Base-by-base conservation (phyloP, 2,888 invertebrate species). In the Druceiella hillmani region DNA sequence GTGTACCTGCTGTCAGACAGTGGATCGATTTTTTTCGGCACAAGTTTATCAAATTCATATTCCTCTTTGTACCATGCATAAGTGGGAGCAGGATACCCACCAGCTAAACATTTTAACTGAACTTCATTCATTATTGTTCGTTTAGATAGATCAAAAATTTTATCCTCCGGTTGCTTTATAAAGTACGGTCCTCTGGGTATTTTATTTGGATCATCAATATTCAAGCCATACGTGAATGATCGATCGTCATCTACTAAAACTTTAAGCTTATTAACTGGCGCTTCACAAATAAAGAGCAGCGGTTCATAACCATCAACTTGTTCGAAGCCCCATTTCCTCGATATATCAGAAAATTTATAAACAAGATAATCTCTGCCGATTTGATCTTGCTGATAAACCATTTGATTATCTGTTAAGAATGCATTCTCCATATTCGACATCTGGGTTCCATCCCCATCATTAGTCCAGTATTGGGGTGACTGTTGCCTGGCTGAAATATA, bases 11-110 rank as follows among this genome's bases (percentile, higher is more conserved):
- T 56, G 54, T 90, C 81, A 17, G 57, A 55, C 29, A 92, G 58
- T 0, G 92, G 90, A 61, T 94, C 81, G 48, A 94, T 88, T 57
- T 75, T 74, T 35, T 67, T 75, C 32, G 82, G 83, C 39, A 83
- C 70, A 7, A 89, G 64, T 36, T 77, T 75, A 55, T 89, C 87
- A 47, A 88, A 84, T 50, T 84, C 78, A 58, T 88, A 92, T 50
- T 87, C 83, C 66, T 92, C 92, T 55, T 83, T 81, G 57, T 78
- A 93, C 94, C 92, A 95, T 53, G 83, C 79, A 56, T 95, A 95
- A 1, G 78, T 79, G 0, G 95, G 93, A 13, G 88, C 79, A 3
- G 95, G 95, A 60, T 82, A 93, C 1, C 93, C 94, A 47, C 81
- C 86, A 48, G 89, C 88, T 40, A 87, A 68, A 54, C 90, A 91